Evolutionary conservation across 53 echinoderm and acorn worm species (phyloP).

Genomic region (Hippasteria phrygiana): DNA sequence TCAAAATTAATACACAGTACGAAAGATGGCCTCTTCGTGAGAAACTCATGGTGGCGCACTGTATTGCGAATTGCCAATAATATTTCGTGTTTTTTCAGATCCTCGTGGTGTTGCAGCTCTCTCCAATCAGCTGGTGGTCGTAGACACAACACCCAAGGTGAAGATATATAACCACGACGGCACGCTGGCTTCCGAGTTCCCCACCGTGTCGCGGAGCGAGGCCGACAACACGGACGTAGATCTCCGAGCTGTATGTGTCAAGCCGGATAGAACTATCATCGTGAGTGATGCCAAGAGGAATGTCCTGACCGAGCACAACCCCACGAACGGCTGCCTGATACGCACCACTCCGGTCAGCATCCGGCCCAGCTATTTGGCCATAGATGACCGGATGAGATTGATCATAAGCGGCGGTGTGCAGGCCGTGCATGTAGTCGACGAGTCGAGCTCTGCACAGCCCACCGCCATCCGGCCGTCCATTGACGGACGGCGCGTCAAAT

Average conservation of each 20-base stretch:
- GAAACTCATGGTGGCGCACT: no score
- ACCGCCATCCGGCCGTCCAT: neutral
- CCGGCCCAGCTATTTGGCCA: neutral
- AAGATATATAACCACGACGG: neutral
- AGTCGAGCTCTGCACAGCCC: neutral
- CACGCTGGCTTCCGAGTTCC: neutral
- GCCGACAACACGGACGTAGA: neutral
- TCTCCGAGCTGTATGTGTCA: neutral
- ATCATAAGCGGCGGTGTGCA: neutral
- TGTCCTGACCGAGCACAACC: neutral
- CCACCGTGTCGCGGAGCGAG: neutral
- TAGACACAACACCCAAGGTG: neutral
- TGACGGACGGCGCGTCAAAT: neutral
- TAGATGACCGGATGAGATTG: neutral
- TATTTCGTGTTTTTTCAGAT: neutral
- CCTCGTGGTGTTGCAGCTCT: neutral
- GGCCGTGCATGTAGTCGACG: neutral
- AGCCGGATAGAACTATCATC: neutral
- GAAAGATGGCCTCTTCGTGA: no score
- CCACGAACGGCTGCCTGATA: neutral
- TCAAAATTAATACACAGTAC: no score
- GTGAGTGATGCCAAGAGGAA: neutral
- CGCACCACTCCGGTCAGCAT: neutral
- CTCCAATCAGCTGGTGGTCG: neutral
- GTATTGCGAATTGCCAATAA: neutral